Conservation (phyloP, 2,888 invertebrate genomes). For the Falcaria lacertinaria region DNA sequence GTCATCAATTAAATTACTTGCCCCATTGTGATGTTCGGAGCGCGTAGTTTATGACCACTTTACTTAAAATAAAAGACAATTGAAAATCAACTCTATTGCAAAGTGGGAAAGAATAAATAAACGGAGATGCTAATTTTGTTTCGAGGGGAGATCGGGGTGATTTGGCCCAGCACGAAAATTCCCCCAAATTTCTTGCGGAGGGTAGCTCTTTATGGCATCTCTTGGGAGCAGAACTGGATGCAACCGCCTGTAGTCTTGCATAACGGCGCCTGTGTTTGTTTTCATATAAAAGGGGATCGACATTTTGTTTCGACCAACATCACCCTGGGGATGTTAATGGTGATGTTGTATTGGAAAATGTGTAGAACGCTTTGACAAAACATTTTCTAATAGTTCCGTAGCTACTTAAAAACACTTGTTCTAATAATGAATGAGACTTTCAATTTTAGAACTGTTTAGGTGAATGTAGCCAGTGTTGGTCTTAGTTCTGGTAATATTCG, state of each 20-base stretch:
- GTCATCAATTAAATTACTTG: constrained; percentile 77
- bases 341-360: constrained; percentile 3
- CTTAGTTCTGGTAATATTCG: no score
- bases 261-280: constrained; percentile 48
- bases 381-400: not conserved
- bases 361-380: not conserved
- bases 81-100: not conserved
- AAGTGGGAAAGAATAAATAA: not conserved
- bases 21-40: constrained; percentile 55
- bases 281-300: constrained; percentile 22
- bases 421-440: no score
- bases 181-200: constrained; percentile 49
- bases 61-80: not conserved
- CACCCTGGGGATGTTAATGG: not conserved
- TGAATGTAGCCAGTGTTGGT: no score
- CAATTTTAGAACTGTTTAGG: no score
- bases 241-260: constrained; percentile 48
- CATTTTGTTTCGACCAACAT: constrained; percentile 5
- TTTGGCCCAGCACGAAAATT: constrained; percentile 42
- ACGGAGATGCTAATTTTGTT: not conserved
- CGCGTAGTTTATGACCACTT: constrained; percentile 14
- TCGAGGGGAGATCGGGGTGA: constrained; percentile 25
- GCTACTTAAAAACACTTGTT: not conserved
- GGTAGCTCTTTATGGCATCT: constrained; percentile 37
- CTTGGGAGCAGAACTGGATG: constrained; percentile 50